Percentiles rank a stretch among this genome's conserved stretches.
phyloP scores from a whole-genome alignment of 1,140 invertebrate species.

The Cardiocondyla obscurior region DNA sequence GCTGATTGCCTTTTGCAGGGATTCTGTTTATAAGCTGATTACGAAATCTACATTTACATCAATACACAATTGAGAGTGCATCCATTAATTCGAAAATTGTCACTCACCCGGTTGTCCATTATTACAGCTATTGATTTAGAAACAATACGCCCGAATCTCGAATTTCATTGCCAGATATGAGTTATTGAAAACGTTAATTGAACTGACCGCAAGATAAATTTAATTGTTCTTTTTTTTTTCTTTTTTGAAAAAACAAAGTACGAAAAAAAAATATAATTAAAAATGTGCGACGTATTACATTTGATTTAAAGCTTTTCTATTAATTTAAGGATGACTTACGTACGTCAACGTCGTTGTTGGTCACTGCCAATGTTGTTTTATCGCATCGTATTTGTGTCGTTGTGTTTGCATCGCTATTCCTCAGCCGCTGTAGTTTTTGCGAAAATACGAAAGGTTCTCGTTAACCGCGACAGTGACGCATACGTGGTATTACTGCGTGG shows the following conservation, averaged over 20 bases:
- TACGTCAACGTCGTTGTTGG: background rate
- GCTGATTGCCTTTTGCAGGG: background rate
- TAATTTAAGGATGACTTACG: no score
- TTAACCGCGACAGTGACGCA: conserved; percentile 26
- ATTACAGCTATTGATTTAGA: conserved; percentile 6
- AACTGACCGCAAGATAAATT: background rate
- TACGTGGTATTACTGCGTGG: background rate
- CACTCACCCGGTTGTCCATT: background rate
- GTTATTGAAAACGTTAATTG: background rate
- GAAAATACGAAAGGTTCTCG: conserved; percentile 16
- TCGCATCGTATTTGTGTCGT: background rate
- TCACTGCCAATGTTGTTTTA: conserved; percentile 4
- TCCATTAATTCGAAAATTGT: conserved; percentile 4
- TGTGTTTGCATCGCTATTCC: background rate
- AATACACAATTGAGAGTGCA: background rate
- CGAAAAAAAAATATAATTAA: no score
- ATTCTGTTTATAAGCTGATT: conserved; percentile 7
- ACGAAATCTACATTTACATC: conserved; percentile 3
- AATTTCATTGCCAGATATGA: background rate
- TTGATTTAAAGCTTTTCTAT: background rate
- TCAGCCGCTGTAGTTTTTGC: background rate
- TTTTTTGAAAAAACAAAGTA: no score
- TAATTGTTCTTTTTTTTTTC: background rate
- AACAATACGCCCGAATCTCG: background rate
- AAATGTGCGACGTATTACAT: no score